Evolutionary conservation across 1,140 invertebrate genomes (phyloP), one percentile per base, ranked within the genome.

Genomic region (Scaptomyza montana): DNA sequence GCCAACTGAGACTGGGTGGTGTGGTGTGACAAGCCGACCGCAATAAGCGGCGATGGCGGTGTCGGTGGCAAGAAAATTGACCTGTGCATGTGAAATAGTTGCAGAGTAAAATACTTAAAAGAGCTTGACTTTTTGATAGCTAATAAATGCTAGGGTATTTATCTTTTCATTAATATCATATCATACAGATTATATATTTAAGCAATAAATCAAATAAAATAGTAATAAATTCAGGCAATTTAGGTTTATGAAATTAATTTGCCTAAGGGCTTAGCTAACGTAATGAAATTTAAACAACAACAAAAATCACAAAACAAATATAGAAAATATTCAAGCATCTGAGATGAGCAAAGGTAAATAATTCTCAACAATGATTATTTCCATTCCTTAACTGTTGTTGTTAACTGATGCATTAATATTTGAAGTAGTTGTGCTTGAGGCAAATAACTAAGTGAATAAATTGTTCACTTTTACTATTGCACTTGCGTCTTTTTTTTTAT

Each of bases 1-100:
- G 5, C 30, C 10, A 13, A 13, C 16, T 10, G 16, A n/a, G 57
- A 21, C 13, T 9, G 6, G 5, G 10, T 41, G 10, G 12, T 12
- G 10, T 43, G 39, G 39, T 12, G 10, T 43, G 39, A 12, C 39
- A 43, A 36, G 39, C 39, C 4, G 43, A 63, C 67, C 67, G 41
- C 67, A 63, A 33, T 30, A 53, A 46, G 57, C 49, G 46, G 9
- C 46, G 60, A 50, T 21, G n/a, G 9, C 47, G 46, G 28, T 12
- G 30, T 30, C 5, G 5, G 33, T 36, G 33, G 33, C 33, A 36
- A 36, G 7, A 46, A 41, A 68, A 68, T 49, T 49, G 60, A 69
- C 60, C 67, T 21, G 19, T 46, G 39, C 67, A 55, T 63, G 43
- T 33, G n/a, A 39, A 8, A 43, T 54, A 50, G 39, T 53, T 63